Percentiles rank a stretch among this genome's conserved stretches.
Conservation (phyloP, 2,797 vertebrate genomes). For the Adelosebastes latens region DNA sequence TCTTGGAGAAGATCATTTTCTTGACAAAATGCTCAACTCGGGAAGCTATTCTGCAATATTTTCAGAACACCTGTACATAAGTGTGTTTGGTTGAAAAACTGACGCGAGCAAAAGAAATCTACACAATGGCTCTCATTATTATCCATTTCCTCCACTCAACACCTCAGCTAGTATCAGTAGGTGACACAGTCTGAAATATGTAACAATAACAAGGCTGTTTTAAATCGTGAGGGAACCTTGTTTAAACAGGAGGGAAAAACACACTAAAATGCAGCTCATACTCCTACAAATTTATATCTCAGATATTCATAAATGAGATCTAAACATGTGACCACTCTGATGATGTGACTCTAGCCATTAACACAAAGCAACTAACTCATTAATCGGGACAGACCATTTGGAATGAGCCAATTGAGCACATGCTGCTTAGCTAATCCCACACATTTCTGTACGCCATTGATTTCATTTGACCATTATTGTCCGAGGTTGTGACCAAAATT, state of each 20-base stretch:
- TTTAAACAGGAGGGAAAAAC: background rate
- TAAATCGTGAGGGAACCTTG: constrained; percentile 5
- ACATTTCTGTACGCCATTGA: constrained; percentile 69
- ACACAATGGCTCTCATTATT: constrained; percentile 52
- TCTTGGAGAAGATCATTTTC: constrained; percentile 59
- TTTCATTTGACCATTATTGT: constrained; percentile 78
- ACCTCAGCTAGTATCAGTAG: constrained; percentile 21
- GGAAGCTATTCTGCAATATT: constrained; percentile 57
- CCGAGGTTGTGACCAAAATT: constrained; percentile 79
- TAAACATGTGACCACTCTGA: constrained; percentile 34
- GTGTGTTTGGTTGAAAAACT: constrained; percentile 44
- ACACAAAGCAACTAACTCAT: constrained; percentile 51
- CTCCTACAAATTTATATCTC: background rate
- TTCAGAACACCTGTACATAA: constrained; percentile 43
- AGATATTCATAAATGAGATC: constrained; percentile 27
- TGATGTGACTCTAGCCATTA: constrained; percentile 44
- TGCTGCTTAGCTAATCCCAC: constrained; percentile 70
- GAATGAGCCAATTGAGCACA: constrained; percentile 70
- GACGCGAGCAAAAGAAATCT: constrained; percentile 29
- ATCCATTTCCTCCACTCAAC: constrained; percentile 49
- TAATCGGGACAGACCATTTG: constrained; percentile 57
- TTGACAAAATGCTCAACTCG: constrained; percentile 70
- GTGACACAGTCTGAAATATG: constrained; percentile 39
- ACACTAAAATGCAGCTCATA: background rate
- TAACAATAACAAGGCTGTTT: constrained; percentile 20